These are phyloP conservation scores for Ellobius talpinus DNA, from an alignment of 2,113 vertebrate species.

Conservation along the genomic window DNA sequence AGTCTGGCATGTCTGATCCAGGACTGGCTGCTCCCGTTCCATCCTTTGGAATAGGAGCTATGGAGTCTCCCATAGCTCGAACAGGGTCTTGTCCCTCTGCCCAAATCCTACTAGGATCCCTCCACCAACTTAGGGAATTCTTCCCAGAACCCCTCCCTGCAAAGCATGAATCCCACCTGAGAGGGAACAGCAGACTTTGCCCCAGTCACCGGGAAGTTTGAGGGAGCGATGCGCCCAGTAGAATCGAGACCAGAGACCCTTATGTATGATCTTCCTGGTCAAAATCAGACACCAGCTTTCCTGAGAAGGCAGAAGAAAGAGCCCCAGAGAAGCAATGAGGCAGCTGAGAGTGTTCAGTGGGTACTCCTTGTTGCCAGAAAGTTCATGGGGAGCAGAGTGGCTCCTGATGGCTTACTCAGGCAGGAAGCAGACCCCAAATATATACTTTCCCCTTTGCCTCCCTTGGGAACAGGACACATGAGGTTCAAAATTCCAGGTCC, in stretches of 20 bases:
- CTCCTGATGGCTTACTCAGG: slow-evolving; percentile 45
- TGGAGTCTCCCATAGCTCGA: neutral
- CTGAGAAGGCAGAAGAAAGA: slow-evolving; percentile 54
- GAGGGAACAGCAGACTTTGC: neutral
- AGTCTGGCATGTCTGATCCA: neutral
- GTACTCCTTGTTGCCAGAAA: slow-evolving; percentile 48
- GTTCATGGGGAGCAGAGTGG: neutral
- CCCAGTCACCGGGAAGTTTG: neutral
- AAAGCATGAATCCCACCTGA: neutral
- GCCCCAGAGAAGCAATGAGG: slow-evolving; percentile 13
- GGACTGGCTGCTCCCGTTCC: neutral
- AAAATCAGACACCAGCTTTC: slow-evolving; percentile 62
- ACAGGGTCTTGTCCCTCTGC: neutral
- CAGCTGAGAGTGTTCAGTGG: neutral
- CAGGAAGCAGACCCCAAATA: neutral
- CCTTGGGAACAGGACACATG: slow-evolving; percentile 25
- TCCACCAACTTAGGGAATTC: neutral
- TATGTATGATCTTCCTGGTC: neutral
- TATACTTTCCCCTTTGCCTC: neutral
- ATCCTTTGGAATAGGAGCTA: neutral
- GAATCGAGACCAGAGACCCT: slow-evolving; percentile 3
- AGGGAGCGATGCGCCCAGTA: neutral
- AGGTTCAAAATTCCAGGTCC: slow-evolving; percentile 48
- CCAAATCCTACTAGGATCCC: neutral
- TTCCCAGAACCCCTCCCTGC: neutral